phyloP scores from a whole-genome alignment of 2,797 vertebrate species.

The Corythornis leucogaster region DNA sequence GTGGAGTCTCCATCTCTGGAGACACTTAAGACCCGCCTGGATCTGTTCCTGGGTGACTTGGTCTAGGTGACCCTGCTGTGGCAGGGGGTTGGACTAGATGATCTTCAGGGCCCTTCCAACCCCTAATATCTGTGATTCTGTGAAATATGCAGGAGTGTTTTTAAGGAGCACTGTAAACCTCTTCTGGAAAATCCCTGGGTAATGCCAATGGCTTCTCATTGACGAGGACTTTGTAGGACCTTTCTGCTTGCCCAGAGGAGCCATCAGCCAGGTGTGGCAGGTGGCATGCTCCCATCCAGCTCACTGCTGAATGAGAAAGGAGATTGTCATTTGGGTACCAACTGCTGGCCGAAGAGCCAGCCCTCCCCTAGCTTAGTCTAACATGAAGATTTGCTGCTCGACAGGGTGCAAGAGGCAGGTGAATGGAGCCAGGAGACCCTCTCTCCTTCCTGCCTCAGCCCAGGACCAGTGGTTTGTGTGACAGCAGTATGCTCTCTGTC shows the following conservation, averaged over 20 bases:
- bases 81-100: too few species aligned
- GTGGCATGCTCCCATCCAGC: background rate
- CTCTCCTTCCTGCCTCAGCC: accelerated
- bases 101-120: too few species aligned
- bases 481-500: accelerated
- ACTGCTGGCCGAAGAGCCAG: background rate
- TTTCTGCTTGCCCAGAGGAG: background rate
- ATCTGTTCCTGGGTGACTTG: too few species aligned
- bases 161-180: background rate
- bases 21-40: too few species aligned
- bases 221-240: background rate
- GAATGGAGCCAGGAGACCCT: background rate
- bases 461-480: background rate
- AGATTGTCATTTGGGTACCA: background rate
- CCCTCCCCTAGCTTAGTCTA: background rate
- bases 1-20: too few species aligned
- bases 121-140: too few species aligned
- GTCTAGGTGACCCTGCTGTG: too few species aligned
- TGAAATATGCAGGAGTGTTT: background rate
- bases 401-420: background rate
- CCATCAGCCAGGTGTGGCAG: background rate
- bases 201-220: background rate
- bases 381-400: accelerated
- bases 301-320: background rate
- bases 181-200: background rate